phyloP scores from a whole-genome alignment of 2,888 invertebrate genomes.

The Polydrusus pterygomalis region DNA sequence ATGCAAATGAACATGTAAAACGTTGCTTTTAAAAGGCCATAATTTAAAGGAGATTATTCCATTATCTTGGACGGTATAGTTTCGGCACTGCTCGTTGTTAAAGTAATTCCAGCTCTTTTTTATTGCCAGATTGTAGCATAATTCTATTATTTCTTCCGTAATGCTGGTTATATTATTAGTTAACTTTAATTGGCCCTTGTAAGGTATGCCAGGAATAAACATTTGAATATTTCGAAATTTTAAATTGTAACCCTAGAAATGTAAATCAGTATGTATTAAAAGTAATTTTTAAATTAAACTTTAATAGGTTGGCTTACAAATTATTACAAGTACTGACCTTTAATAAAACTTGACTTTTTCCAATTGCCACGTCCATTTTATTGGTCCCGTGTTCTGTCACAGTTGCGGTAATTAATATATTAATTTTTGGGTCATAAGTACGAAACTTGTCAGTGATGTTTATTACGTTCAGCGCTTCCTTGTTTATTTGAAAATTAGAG shows the following conservation, averaged over 20 bases:
- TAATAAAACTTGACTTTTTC: constrained; percentile 69
- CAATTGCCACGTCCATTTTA: constrained; percentile 77
- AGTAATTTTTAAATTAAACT: too few species aligned
- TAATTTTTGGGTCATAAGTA: constrained; percentile 59
- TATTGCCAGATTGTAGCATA: constrained; percentile 69
- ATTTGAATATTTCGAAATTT: constrained; percentile 77
- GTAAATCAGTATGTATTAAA: too few species aligned
- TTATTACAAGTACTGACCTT: constrained; percentile 22
- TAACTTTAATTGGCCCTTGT: constrained; percentile 77
- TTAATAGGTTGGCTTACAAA: too few species aligned
- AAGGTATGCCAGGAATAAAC: constrained; percentile 83
- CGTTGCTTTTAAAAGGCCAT: constrained; percentile 66
- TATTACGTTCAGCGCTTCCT: constrained; percentile 60
- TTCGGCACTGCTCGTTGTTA: constrained; percentile 65
- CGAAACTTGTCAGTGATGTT: constrained; percentile 56
- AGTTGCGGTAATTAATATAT: constrained; percentile 69
- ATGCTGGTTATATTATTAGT: constrained; percentile 58
- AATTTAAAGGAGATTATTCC: constrained; percentile 65
- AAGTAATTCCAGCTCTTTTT: constrained; percentile 68
- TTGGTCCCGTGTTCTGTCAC: constrained; percentile 79
- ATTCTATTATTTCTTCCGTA: constrained; percentile 64
- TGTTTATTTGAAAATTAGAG: constrained; percentile 62
- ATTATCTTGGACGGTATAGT: constrained; percentile 63
- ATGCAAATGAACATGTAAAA: constrained; percentile 66
- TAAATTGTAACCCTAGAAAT: constrained; percentile 74